These are phyloP conservation scores for Eremobia ochroleuca DNA, from an alignment of 2,888 invertebrate species.

Conservation along the genomic window DNA sequence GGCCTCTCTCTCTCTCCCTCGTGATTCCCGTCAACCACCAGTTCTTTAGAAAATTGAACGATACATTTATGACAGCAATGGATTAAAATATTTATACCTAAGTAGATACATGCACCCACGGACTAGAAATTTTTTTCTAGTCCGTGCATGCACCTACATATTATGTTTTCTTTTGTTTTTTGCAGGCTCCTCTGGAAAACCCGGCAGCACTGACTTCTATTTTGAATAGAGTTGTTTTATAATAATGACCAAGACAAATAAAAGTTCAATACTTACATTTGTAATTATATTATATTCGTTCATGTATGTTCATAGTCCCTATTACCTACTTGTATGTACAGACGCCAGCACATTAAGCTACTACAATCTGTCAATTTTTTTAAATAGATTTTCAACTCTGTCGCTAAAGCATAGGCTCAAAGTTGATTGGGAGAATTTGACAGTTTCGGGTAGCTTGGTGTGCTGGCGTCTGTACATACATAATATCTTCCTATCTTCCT, in stretches of 20 bases:
- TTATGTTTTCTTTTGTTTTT: conserved; percentile 39
- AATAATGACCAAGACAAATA: conserved; percentile 5
- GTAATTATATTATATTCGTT: background rate
- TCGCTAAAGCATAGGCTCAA: no score
- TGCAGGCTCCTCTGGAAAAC: conserved; percentile 93
- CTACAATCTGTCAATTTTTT: no score
- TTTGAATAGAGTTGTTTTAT: conserved; percentile 82
- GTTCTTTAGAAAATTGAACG: background rate
- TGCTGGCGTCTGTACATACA: no score
- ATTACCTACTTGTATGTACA: background rate
- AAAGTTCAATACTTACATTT: background rate
- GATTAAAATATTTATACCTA: background rate
- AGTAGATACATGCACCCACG: no score
- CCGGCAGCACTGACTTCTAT: conserved; percentile 92
- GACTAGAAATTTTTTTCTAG: no score
- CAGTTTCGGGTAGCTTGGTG: no score
- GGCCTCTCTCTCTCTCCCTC: background rate
- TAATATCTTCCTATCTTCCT: background rate
- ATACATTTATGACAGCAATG: background rate
- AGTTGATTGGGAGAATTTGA: no score
- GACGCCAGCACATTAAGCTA: no score
- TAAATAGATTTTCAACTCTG: no score
- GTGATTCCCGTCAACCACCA: background rate
- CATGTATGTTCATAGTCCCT: background rate
- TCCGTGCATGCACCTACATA: background rate